Conservation (phyloP, 2,797 vertebrate species). For the Parambassis ranga region DNA sequence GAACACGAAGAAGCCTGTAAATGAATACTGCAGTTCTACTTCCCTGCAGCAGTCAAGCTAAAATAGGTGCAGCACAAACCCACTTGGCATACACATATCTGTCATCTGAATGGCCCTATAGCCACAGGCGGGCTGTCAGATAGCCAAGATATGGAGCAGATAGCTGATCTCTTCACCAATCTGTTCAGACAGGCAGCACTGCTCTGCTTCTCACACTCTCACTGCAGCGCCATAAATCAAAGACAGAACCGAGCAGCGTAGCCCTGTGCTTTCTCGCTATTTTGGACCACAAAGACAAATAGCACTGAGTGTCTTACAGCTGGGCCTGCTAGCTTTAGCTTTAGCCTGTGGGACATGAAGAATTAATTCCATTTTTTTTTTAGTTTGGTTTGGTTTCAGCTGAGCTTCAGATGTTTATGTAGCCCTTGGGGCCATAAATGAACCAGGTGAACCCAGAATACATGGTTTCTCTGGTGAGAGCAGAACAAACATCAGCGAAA, state of each 20-base stretch:
- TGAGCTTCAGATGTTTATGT: constrained; percentile 21
- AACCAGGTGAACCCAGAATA: constrained; percentile 38
- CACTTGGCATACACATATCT: constrained; percentile 4
- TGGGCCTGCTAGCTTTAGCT: not conserved
- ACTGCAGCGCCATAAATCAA: constrained; percentile 26
- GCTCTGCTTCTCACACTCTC: constrained; percentile 35
- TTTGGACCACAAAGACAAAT: constrained; percentile 17
- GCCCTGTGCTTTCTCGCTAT: not conserved
- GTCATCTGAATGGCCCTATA: constrained; percentile 17
- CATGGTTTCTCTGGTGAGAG: constrained; percentile 3
- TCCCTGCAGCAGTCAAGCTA: not conserved
- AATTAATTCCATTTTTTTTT: constrained; percentile 20
- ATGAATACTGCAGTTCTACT: not conserved
- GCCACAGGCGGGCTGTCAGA: constrained; percentile 43
- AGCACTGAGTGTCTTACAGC: not conserved
- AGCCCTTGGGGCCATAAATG: not conserved
- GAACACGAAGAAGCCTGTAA: constrained; percentile 22
- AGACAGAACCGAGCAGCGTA: constrained; percentile 1
- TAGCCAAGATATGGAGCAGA: constrained; percentile 42
- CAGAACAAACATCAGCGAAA: constrained; percentile 13
- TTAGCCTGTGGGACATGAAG: not conserved
- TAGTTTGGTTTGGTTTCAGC: constrained; percentile 13
- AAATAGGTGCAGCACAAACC: constrained; percentile 7
- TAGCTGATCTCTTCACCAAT: constrained; percentile 38
- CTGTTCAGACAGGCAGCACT: constrained; percentile 57